Conservation (phyloP, 2,113 vertebrate species). For the Argyrosomus japonicus region DNA sequence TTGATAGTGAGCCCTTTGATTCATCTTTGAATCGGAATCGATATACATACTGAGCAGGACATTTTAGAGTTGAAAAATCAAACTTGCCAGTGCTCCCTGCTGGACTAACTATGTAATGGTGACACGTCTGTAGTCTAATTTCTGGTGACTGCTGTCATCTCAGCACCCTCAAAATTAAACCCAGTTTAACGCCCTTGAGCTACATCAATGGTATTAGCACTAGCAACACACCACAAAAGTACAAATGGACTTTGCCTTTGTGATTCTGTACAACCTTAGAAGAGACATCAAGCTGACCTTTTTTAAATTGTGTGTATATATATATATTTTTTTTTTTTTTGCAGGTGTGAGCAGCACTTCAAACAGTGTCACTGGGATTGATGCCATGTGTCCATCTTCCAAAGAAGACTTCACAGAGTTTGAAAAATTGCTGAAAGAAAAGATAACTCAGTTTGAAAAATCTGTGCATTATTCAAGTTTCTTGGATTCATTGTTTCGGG, state of each 20-base stretch:
- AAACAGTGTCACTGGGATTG: conserved; percentile 91
- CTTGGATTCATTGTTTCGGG: conserved; percentile 94
- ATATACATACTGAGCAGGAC: not conserved
- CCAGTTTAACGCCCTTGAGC: too few species aligned
- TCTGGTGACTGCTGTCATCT: too few species aligned
- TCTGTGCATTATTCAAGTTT: conserved; percentile 94
- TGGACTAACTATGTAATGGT: not conserved
- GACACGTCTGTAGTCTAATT: not conserved
- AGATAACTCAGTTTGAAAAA: conserved; percentile 94
- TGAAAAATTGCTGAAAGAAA: conserved; percentile 95
- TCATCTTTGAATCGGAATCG: not conserved
- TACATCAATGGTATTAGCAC: not conserved
- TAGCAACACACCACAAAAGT: not conserved
- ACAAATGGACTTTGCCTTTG: not conserved
- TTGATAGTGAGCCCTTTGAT: not conserved
- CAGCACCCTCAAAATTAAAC: not conserved
- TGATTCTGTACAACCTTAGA: not conserved
- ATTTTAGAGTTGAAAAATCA: not conserved
- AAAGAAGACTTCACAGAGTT: conserved; percentile 99
- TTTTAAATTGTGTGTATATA: not conserved
- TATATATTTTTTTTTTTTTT: not conserved
- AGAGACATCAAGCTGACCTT: not conserved
- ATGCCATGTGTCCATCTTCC: conserved; percentile 95
- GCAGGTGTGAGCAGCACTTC: conserved; percentile 83
- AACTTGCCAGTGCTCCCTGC: not conserved